Percentiles rank a stretch among this genome's conserved stretches.
These are phyloP conservation scores for Scaptodrosophila lebanonensis DNA, from an alignment of 1,140 invertebrate genomes.

Conservation along the genomic window DNA sequence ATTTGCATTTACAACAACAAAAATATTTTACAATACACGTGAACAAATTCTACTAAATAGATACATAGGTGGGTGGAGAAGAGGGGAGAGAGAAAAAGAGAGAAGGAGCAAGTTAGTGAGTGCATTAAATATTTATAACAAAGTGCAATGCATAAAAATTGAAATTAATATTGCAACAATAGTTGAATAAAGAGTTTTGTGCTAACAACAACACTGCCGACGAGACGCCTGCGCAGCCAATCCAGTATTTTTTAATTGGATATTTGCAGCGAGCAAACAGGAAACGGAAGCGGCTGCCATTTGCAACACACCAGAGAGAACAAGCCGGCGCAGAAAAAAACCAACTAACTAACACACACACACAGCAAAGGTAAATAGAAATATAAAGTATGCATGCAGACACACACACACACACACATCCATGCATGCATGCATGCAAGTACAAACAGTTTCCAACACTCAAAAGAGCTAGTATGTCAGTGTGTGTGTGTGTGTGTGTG, in stretches of 20 bases:
- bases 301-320: slow-evolving; percentile 15
- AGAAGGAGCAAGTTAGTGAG: too few species aligned
- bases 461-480: too few species aligned
- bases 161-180: neutral
- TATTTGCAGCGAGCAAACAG: slow-evolving; percentile 35
- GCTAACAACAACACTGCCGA: too few species aligned
- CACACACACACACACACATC: neutral
- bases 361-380: neutral
- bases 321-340: neutral
- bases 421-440: neutral
- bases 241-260: slow-evolving; percentile 56
- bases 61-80: too few species aligned
- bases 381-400: slow-evolving; percentile 1
- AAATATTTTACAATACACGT: too few species aligned
- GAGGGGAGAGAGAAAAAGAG: too few species aligned
- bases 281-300: slow-evolving; percentile 59
- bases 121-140: too few species aligned
- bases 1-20: neutral
- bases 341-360: slow-evolving; percentile 20
- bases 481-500: too few species aligned
- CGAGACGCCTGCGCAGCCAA: slow-evolving; percentile 64
- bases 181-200: slow-evolving; percentile 18
- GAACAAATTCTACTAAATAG: too few species aligned
- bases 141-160: slow-evolving; percentile 9
- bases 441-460: too few species aligned